Evolutionary conservation across 2,113 vertebrate species (phyloP).

Genomic region (Panthera uncia): DNA sequence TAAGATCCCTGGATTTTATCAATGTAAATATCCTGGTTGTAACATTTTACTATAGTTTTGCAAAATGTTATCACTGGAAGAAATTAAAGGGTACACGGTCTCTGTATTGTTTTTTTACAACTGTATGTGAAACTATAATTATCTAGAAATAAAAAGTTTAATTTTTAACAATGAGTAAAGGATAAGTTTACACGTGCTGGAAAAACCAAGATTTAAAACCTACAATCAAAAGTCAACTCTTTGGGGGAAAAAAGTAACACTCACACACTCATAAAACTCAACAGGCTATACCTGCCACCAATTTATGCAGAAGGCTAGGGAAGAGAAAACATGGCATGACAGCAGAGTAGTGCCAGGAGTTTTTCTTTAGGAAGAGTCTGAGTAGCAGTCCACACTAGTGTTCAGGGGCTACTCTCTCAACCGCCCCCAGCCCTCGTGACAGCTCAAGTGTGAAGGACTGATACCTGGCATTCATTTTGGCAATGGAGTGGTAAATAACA

Average conservation of each 20-base stretch:
- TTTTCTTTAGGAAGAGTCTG: not conserved
- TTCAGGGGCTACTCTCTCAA: not conserved
- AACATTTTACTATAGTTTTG: not conserved
- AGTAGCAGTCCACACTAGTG: not conserved
- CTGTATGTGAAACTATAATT: not conserved
- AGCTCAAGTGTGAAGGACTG: not conserved
- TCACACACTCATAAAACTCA: not conserved
- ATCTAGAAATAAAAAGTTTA: slow-evolving; percentile 39
- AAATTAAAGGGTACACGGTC: slow-evolving; percentile 3
- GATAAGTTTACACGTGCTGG: not conserved
- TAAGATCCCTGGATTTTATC: not conserved
- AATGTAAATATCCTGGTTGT: not conserved
- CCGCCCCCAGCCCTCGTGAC: not conserved
- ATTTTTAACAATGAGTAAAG: slow-evolving; percentile 19
- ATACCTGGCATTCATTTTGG: not conserved
- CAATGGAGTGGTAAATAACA: not conserved
- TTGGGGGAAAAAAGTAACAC: not conserved
- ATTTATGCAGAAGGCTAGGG: not conserved
- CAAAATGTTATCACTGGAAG: not conserved
- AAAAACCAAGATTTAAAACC: slow-evolving; percentile 4
- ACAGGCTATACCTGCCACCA: not conserved
- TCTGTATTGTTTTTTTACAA: slow-evolving; percentile 20
- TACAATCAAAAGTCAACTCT: not conserved
- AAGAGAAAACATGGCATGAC: not conserved
- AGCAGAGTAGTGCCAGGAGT: not conserved